Base-by-base conservation (phyloP, 2,113 vertebrate species). In the Porphyrio hochstetteri region DNA sequence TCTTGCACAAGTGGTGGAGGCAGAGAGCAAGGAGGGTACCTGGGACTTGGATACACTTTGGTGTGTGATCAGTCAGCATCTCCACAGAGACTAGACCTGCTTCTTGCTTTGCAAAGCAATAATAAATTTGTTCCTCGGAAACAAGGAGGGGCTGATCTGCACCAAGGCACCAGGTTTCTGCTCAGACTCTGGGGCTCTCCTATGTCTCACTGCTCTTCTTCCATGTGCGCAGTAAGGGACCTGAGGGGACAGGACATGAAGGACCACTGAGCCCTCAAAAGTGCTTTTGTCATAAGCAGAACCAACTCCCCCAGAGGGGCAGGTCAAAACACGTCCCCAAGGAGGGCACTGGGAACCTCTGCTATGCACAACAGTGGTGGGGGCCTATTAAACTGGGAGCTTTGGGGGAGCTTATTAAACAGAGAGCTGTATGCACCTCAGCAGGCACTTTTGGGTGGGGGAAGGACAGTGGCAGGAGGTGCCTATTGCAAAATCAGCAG, bases 321-420 rank as follows among this genome's bases (percentile, higher is more conserved):
- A 78, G 35, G 3, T 13, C 55, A 78, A 56, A 90, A 57, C 36
- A 12, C 56, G 19, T 52, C 7, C 25, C 33, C n/a, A 1, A 20
- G 52, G 16, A 48, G 7, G n/a, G 20, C 28, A 16, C 36, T 28
- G 52, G 40, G 31, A 75, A 4, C 4, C 46, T 79, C n/a, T 5
- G 7, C 69, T 8, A 1, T 3, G 17, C 63, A 28, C 29, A 35
- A 8, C 0, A 3, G 52, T 13, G 20, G 7, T 8, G n/a, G 5
- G 2, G 28, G 42, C 42, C 17, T 16, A 44, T 44, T 44, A 17
- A 44, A 44, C 42, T 44, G 42, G 42, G 42, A 44, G 42, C 16
- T 44, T 44, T 44, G 42, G 42, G 42, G 42, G 42, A 44, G 42
- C 7, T 44, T 44, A 44, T 44, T 44, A 44, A 44, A 44, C 42